Evolutionary conservation across 2,888 invertebrate genomes (phyloP).

Genomic region (Macropis europaea): DNA sequence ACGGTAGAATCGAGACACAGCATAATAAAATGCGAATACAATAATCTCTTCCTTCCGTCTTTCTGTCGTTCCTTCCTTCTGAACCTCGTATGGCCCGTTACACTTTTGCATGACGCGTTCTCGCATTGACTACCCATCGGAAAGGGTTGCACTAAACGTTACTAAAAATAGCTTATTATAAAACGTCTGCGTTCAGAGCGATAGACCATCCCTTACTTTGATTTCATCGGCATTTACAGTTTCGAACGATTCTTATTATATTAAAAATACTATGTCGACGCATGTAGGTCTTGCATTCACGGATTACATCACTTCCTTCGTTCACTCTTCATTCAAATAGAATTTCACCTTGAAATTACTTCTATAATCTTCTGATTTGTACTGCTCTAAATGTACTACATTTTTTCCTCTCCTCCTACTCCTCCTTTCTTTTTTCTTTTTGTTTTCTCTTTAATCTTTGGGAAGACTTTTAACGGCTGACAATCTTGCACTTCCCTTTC

Average conservation of each 20-base stretch:
- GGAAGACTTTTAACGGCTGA: slow-evolving; percentile 54
- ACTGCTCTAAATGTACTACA: slow-evolving; percentile 48
- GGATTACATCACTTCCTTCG: slow-evolving; percentile 23
- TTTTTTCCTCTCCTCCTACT: neutral
- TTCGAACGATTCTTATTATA: slow-evolving; percentile 34
- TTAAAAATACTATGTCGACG: slow-evolving; percentile 51
- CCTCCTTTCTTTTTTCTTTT: neutral
- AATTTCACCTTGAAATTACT: slow-evolving; percentile 24
- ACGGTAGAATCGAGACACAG: no score
- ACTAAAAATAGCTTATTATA: slow-evolving; percentile 51
- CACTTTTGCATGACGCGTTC: slow-evolving; percentile 40
- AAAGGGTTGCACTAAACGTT: slow-evolving; percentile 44
- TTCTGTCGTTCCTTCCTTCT: no score
- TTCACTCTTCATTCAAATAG: slow-evolving; percentile 17
- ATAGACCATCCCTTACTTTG: slow-evolving; percentile 32
- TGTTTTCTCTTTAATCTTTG: neutral
- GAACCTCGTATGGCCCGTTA: neutral
- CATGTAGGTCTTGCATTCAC: slow-evolving; percentile 49
- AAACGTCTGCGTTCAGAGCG: slow-evolving; percentile 36
- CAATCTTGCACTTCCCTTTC: slow-evolving; percentile 28
- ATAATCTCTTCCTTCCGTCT: no score
- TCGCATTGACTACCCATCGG: slow-evolving; percentile 64
- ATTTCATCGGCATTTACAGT: slow-evolving; percentile 34
- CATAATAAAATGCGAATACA: no score
- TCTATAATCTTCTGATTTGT: slow-evolving; percentile 39